These are phyloP conservation scores for Mastomys natalensis DNA, from an alignment of 2,113 vertebrate species.

Conservation along the genomic window DNA sequence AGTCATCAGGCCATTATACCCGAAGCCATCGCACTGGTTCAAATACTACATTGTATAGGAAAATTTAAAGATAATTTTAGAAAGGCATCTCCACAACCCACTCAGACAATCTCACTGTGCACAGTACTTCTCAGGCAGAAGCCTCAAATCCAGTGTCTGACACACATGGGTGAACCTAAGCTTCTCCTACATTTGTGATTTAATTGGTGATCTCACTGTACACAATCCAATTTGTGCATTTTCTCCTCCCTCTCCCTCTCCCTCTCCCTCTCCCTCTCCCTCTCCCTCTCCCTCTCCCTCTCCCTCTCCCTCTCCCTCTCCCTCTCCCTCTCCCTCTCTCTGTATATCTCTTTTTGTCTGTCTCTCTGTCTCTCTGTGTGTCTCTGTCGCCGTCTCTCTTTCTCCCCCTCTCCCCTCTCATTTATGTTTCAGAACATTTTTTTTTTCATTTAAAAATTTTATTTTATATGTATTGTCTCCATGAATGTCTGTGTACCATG, in stretches of 20 bases:
- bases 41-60: not conserved
- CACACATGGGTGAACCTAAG: not conserved
- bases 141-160: not conserved
- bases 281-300: too few relatives aligned
- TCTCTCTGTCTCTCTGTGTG: too few relatives aligned
- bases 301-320: not conserved
- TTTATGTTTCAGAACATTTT: constrained; percentile 3
- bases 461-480: not conserved
- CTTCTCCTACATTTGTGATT: not conserved
- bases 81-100: not conserved
- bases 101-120: not conserved
- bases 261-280: not conserved
- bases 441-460: not conserved
- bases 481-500: not conserved
- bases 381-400: too few relatives aligned
- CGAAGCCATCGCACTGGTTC: too few relatives aligned
- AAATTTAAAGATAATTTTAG: constrained; percentile 11
- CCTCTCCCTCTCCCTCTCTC: too few relatives aligned
- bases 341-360: too few relatives aligned
- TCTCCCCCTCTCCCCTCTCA: not conserved
- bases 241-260: not conserved
- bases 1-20: not conserved
- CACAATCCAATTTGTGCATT: not conserved
- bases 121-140: not conserved
- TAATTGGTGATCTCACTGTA: not conserved